phyloP scores from a whole-genome alignment of 2,797 vertebrate genomes.

The Petrocephalus sullivani region DNA sequence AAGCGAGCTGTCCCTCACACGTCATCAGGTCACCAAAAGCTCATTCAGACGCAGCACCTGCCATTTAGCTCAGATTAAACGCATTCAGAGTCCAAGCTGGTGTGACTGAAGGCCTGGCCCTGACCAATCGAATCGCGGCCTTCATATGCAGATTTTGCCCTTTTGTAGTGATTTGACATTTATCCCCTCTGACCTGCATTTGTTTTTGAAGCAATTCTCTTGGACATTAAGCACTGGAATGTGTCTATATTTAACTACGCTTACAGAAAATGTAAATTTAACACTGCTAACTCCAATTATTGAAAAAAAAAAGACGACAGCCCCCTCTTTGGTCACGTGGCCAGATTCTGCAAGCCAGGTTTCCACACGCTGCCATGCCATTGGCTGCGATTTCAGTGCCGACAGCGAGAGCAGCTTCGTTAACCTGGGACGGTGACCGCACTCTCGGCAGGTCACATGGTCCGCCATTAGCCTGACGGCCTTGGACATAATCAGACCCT shows the following conservation, averaged over 20 bases:
- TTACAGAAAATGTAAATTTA: not conserved
- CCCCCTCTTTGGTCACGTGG: not conserved
- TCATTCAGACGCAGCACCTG: not conserved
- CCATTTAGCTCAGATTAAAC: not conserved
- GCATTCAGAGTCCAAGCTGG: not conserved
- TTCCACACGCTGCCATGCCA: not conserved
- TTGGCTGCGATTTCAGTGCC: no score
- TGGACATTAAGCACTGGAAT: not conserved
- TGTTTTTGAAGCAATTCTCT: not conserved
- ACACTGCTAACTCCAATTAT: not conserved
- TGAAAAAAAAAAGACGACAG: not conserved
- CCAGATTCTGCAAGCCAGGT: not conserved
- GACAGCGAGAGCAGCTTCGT: not conserved
- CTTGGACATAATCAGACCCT: not conserved
- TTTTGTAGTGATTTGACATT: not conserved
- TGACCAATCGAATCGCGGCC: not conserved
- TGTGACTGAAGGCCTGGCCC: not conserved
- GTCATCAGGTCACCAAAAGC: conserved; percentile 2
- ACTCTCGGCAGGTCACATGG: not conserved
- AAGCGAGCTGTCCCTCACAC: conserved; percentile 62
- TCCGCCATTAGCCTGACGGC: not conserved
- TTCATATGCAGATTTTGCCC: conserved; percentile 10
- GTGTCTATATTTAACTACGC: not conserved
- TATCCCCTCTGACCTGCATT: not conserved
- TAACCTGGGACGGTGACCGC: not conserved